These are phyloP conservation scores for Crotophaga sulcirostris DNA, from an alignment of 2,113 vertebrate species.

Conservation along the genomic window DNA sequence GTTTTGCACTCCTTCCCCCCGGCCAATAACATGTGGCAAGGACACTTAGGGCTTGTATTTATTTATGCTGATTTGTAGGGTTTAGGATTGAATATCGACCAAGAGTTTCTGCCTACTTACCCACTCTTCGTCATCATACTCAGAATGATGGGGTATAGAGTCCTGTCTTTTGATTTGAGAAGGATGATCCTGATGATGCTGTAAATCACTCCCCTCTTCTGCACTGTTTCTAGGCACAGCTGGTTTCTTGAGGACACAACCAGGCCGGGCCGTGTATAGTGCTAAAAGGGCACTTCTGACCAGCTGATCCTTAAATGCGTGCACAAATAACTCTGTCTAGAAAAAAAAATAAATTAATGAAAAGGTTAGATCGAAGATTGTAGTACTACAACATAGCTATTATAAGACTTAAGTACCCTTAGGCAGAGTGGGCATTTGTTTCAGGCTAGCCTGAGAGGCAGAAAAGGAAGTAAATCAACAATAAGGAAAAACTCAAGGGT, in stretches of 20 bases:
- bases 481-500: not conserved
- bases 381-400: not conserved
- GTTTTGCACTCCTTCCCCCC: not conserved
- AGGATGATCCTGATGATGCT: constrained; percentile 62
- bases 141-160: constrained; percentile 91
- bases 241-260: constrained; percentile 82
- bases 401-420: not conserved
- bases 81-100: not conserved
- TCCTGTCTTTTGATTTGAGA: constrained; percentile 78
- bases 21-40: not conserved
- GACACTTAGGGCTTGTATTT: not conserved
- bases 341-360: not conserved
- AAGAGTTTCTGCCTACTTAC: constrained; percentile 72
- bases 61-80: not conserved
- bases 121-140: constrained; percentile 98
- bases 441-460: not conserved
- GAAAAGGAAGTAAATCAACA: not conserved
- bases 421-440: not conserved
- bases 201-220: constrained; percentile 50
- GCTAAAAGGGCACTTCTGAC: constrained; percentile 92
- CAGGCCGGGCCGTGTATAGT: constrained; percentile 89
- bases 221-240: constrained; percentile 56
- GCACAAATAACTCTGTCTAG: constrained; percentile 94
- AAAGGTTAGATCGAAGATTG: not conserved
- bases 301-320: constrained; percentile 94